A percentile compares a stretch with the other conserved stretches of the same genome.
Conservation (phyloP, 2,797 vertebrate species). For the Peromyscus aztecus region DNA sequence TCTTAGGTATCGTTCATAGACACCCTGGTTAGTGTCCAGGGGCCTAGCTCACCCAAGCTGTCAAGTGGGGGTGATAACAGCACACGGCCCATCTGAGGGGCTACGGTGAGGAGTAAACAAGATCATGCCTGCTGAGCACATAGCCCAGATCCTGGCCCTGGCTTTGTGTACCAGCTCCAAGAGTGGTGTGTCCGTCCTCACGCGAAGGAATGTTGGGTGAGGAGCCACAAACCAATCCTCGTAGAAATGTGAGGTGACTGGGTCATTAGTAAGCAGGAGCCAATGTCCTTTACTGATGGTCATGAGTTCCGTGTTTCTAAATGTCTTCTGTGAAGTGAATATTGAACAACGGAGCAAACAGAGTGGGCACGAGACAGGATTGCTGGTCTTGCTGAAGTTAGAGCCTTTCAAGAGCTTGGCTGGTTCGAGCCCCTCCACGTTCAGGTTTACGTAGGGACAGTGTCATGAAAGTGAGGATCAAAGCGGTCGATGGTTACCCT, state of each 20-base stretch:
- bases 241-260: neutral
- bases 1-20: neutral
- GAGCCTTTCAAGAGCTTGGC: neutral
- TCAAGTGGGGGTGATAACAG: neutral
- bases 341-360: neutral
- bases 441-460: neutral
- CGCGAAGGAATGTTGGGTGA: accelerated
- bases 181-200: neutral
- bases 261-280: neutral
- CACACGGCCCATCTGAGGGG: accelerated
- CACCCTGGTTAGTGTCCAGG: neutral
- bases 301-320: neutral
- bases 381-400: neutral
- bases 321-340: neutral
- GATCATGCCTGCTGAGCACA: neutral
- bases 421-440: neutral
- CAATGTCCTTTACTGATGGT: neutral
- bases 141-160: neutral
- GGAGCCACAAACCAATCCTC: neutral
- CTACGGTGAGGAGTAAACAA: neutral
- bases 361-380: neutral
- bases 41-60: neutral
- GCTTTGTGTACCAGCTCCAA: accelerated
- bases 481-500: neutral
- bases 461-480: neutral